A percentile compares a stretch with the other conserved stretches of the same genome.
Conservation (phyloP, 2,888 invertebrate species). For the Dione juno region DNA sequence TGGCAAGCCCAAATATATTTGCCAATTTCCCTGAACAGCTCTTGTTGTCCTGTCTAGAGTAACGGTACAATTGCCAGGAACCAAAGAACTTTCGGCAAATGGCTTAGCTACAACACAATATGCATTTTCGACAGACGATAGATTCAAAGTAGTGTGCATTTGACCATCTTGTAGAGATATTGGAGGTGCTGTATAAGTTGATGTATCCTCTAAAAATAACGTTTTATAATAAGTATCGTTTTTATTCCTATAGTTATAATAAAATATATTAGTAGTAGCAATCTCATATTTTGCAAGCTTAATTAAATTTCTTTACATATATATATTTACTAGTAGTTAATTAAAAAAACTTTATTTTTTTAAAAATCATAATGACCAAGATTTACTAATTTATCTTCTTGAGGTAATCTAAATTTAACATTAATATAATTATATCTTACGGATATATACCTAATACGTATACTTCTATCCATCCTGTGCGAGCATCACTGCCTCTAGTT, state of each 20-base stretch:
- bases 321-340: no score
- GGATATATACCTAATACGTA: conserved; percentile 58
- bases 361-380: not conserved
- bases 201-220: conserved; percentile 31
- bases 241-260: not conserved
- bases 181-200: conserved; percentile 51
- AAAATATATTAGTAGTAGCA: no score
- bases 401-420: no score
- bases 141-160: conserved; percentile 54
- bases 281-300: no score
- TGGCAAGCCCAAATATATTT: conserved; percentile 69
- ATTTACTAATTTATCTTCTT: no score
- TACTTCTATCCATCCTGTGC: conserved; percentile 71
- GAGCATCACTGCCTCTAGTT: conserved; percentile 51
- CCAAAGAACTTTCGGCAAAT: conserved; percentile 67
- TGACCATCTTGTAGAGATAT: conserved; percentile 66
- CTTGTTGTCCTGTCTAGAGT: conserved; percentile 67
- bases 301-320: not conserved
- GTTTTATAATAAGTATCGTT: not conserved
- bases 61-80: conserved; percentile 71
- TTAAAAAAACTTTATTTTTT: no score
- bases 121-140: conserved; percentile 61
- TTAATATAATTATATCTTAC: not conserved
- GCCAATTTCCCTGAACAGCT: conserved; percentile 77
- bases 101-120: conserved; percentile 73